A percentile compares a stretch with the other conserved stretches of the same genome.
phyloP scores from a whole-genome alignment of 2,888 invertebrate genomes.

The Cosmia trapezina region DNA sequence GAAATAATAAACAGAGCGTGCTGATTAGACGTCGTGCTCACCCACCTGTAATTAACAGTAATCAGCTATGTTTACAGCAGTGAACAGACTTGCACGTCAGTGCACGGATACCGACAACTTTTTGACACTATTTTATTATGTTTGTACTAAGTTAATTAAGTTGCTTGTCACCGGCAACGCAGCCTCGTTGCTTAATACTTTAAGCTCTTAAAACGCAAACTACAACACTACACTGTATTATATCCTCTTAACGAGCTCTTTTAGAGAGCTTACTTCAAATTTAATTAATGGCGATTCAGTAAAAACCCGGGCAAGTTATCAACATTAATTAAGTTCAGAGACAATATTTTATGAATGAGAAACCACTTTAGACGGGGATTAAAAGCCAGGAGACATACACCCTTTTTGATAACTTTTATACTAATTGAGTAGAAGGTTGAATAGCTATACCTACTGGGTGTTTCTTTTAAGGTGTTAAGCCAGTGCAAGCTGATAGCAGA shows the following conservation, averaged over 20 bases:
- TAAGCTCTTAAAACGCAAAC: slow-evolving; percentile 85
- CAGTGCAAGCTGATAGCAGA: no score
- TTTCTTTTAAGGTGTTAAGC: no score
- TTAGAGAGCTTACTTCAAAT: slow-evolving; percentile 77
- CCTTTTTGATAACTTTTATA: slow-evolving; percentile 20
- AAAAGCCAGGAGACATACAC: slow-evolving; percentile 14
- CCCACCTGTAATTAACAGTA: slow-evolving; percentile 34
- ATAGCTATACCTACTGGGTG: no score
- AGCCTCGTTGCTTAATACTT: slow-evolving; percentile 81
- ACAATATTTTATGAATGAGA: slow-evolving; percentile 53
- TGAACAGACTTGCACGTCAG: slow-evolving; percentile 21
- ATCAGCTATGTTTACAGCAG: slow-evolving; percentile 35
- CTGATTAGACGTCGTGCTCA: slow-evolving; percentile 35
- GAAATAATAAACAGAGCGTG: slow-evolving; percentile 1
- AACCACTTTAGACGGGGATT: slow-evolving; percentile 28
- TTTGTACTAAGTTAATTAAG: slow-evolving; percentile 84
- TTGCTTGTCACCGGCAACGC: slow-evolving; percentile 82
- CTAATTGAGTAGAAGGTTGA: slow-evolving; percentile 11
- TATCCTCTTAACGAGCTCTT: slow-evolving; percentile 81
- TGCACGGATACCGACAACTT: slow-evolving; percentile 63
- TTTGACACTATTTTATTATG: slow-evolving; percentile 75
- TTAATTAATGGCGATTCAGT: slow-evolving; percentile 79
- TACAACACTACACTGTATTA: slow-evolving; percentile 80
- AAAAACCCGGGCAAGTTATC: slow-evolving; percentile 63
- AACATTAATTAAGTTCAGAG: slow-evolving; percentile 64